These are phyloP conservation scores for Xenopus laevis DNA, from an alignment of 2,113 vertebrate species.

Conservation along the genomic window DNA sequence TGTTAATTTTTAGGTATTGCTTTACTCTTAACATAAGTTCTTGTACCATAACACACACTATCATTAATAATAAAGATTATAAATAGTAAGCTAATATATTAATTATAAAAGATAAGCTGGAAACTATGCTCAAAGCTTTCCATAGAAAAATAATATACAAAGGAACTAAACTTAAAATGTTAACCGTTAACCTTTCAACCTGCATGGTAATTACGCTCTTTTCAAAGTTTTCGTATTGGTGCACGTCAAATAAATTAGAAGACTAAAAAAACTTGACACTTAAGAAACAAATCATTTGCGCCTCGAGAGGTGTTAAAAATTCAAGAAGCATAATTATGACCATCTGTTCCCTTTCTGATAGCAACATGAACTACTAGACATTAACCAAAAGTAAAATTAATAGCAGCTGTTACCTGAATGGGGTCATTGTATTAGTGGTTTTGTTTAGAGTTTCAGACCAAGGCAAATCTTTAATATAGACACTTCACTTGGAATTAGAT, in stretches of 20 bases:
- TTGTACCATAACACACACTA: too few species aligned
- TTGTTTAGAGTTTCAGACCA: not conserved
- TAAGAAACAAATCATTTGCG: slow-evolving; percentile 9
- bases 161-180: too few species aligned
- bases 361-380: slow-evolving; percentile 13
- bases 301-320: slow-evolving; percentile 14
- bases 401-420: slow-evolving; percentile 20
- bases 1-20: too few species aligned
- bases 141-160: too few species aligned
- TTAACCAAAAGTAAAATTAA: slow-evolving; percentile 19
- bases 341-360: slow-evolving; percentile 17
- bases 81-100: too few species aligned
- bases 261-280: slow-evolving; percentile 4
- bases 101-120: too few species aligned
- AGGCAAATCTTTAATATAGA: too few species aligned
- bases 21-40: too few species aligned
- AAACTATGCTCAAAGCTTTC: too few species aligned
- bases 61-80: too few species aligned
- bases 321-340: slow-evolving; percentile 12
- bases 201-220: not conserved
- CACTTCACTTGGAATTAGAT: too few species aligned
- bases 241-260: not conserved
- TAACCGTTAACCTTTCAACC: too few species aligned
- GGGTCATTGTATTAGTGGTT: not conserved
- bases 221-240: slow-evolving; percentile 2